phyloP scores from a whole-genome alignment of 1,140 invertebrate species.

The Polypedilum vanderplanki region DNA sequence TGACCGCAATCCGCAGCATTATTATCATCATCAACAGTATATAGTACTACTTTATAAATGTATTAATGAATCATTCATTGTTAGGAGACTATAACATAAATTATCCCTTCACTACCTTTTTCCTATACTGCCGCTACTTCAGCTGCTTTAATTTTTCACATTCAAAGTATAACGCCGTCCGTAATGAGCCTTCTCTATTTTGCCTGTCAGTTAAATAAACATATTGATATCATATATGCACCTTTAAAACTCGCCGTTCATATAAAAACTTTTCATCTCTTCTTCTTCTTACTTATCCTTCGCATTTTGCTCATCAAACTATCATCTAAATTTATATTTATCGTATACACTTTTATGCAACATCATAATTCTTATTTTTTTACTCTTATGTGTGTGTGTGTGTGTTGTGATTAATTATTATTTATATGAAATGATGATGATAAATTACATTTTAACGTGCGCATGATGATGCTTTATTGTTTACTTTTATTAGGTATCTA shows the following conservation, averaged over 20 bases:
- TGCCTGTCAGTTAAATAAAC: neutral
- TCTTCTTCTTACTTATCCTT: neutral
- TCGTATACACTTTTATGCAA: constrained; percentile 7
- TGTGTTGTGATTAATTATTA: constrained; percentile 19
- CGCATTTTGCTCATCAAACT: neutral
- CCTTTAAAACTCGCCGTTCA: neutral
- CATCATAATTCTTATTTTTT: neutral
- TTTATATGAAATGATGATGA: constrained; percentile 19
- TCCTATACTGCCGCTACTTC: no score
- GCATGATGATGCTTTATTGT: constrained; percentile 11
- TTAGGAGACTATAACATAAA: no score
- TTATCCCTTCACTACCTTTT: no score
- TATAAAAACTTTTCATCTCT: neutral
- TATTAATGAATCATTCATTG: no score
- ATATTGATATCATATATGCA: neutral
- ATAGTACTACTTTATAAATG: no score
- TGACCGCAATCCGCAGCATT: no score
- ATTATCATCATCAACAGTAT: no score
- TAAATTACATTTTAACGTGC: constrained; percentile 19
- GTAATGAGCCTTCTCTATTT: no score
- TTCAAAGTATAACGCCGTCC: no score
- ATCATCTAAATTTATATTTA: neutral
- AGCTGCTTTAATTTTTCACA: no score
- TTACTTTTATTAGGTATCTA: neutral
- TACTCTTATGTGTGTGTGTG: neutral